Evolutionary conservation across 2,888 invertebrate species (phyloP).

Genomic region (Mycalesis mineus): DNA sequence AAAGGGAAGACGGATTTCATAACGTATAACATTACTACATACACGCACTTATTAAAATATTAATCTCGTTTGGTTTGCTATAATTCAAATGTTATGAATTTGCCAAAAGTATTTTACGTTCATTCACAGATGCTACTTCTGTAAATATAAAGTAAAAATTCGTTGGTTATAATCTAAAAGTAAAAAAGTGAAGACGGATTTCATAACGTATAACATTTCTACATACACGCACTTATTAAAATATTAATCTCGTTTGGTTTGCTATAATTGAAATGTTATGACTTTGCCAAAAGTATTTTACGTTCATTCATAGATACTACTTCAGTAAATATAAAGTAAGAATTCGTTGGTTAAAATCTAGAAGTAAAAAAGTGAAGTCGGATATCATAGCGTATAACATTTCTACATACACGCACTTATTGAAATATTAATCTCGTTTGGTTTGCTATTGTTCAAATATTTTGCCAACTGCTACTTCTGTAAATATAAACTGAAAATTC

Average conservation of each 20-base stretch:
- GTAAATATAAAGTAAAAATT: neutral
- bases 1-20: neutral
- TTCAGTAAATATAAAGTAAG: neutral
- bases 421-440: neutral
- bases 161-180: neutral
- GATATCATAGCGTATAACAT: neutral
- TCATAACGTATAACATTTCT: neutral
- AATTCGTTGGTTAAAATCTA: neutral
- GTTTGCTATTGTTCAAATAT: too few relatives aligned
- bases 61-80: too few relatives aligned
- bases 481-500: neutral
- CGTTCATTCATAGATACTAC: conserved; percentile 2
- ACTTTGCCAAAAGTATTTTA: conserved; percentile 14
- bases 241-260: neutral
- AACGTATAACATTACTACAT: neutral
- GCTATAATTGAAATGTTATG: conserved; percentile 4
- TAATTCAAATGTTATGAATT: conserved; percentile 15
- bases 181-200: too few relatives aligned
- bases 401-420: neutral
- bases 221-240: neutral
- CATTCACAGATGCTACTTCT: neutral
- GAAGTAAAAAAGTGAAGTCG: neutral
- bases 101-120: conserved; percentile 5
- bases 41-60: neutral
- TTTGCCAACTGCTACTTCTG: neutral